Base-by-base conservation (phyloP, 2,113 vertebrate genomes). In the Stictonetta naevosa region DNA sequence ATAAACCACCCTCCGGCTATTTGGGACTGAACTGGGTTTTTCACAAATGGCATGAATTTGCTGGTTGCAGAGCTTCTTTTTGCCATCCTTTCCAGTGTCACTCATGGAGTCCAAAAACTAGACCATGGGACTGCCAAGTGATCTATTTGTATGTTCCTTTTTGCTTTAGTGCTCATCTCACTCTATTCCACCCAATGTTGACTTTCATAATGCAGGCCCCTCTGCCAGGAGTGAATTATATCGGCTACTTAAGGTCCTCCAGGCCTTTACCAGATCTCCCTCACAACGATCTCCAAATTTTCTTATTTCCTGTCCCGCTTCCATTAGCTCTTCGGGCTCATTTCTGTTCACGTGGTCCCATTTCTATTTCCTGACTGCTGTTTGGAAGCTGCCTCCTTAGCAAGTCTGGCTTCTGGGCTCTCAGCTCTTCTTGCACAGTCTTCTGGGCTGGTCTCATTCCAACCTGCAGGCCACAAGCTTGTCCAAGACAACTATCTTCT, bases 381-480 rank as follows among this genome's bases (percentile, higher is more conserved):
- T 71, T 88, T 82, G 89, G 74, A 96, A 95, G 58, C 75, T 83
- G 44, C 31, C 23, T 92, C 33, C 72, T 29, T 40, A 80, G 21
- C 76, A 88, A 77, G 36, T 75, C 85, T 92, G 88, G 77, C 73
- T 92, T 15, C 77, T 88, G 73, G 66, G 62, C 28, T 62, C 80
- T 86, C 13, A 2, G 72, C 36, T 88, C 44, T 92, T 90, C 88
- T 88, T 79, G 67, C 31, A 36, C 56, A 83, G 50, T 88, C 52
- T 88, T 94, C 69, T 92, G 69, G 56, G 60, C 56, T 94, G 93
- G 56, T 53, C 11, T 23, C 44, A 29, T 75, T 96, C 86, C 93
- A 94, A 8, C 14, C 13, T 58, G 34, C 28, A 66, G 31, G 46
- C 20, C 46, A 85, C 71, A 83, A 93, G 36, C 26, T 56, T 94